Base-by-base conservation (phyloP, 1,140 invertebrate species). In the Oppia nitens region DNA sequence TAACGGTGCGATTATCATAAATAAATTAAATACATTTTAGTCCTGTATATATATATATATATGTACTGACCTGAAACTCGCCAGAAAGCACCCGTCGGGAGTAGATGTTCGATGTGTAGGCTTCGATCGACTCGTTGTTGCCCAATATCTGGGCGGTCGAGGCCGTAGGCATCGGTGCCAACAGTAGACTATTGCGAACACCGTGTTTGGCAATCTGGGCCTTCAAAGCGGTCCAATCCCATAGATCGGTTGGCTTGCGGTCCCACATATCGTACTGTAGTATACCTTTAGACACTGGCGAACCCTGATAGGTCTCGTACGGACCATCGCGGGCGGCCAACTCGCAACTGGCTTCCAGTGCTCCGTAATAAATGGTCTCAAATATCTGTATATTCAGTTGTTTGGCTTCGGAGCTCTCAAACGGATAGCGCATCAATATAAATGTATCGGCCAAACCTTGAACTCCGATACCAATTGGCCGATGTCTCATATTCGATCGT, bases 191-290 rank as follows among this genome's bases (percentile, higher is more conserved):
- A 76, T 99, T 99, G 52, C 94, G 75, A 0, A 99, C 75, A 26
- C 96, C 96, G 75, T 91, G 77, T 63, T 88, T 78, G 11, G 82
- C 80, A 66, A 99, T 96, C 67, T 87, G 85, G 62, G 75, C 76
- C 71, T 92, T 92, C 27, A 98, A 73, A 12, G 66, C 72, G 20
- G 70, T 66, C 95, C 95, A 98, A 69, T 98, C 79, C 83, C 90
- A 94, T 6, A 92, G 73, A 66, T 82, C 73, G 45, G 87, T 83
- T 14, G 90, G 90, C 17, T 76, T 84, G 3, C 87, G 84, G 68
- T 83, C 75, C 94, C 94, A 98, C 94, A 98, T 96, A 65, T 99
- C 95, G 70, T 89, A 93, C 71, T 99, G 96, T 17, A 99, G 74
- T 64, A 95, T 88, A 55, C 94, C 94, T 78, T 93, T 83, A 69